Evolutionary conservation across 2,797 vertebrate species (phyloP).

Genomic region (Clarias fuscus): DNA sequence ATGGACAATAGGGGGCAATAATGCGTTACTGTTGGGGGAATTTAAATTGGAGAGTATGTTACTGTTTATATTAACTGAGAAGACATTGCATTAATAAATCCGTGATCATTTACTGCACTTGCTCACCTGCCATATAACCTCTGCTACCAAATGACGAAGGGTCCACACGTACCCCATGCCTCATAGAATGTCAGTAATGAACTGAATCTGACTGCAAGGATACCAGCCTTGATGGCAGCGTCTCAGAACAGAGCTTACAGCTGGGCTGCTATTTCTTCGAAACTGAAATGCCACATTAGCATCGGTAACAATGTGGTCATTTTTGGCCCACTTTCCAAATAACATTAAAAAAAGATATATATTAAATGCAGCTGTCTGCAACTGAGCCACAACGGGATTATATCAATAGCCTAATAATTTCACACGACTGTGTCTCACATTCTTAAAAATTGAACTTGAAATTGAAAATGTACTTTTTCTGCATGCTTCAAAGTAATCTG

Average conservation of each 20-base stretch:
- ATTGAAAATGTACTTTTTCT: not conserved
- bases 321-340: not conserved
- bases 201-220: not conserved
- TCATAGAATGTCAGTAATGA: not conserved
- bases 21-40: not conserved
- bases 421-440: not conserved
- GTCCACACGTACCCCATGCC: not conserved
- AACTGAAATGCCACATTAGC: conserved; percentile 6
- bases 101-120: not conserved
- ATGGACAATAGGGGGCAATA: conserved; percentile 12
- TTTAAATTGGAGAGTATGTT: not conserved
- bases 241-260: not conserved
- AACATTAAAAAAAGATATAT: not conserved
- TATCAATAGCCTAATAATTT: not conserved
- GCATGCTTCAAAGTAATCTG: not conserved
- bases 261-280: not conserved
- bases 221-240: not conserved
- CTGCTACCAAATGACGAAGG: not conserved
- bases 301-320: not conserved
- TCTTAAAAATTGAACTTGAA: not conserved
- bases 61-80: not conserved
- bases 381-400: not conserved
- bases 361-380: not conserved
- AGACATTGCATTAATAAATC: not conserved
- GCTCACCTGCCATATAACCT: no score